These are phyloP conservation scores for Muntiacus muntjak DNA, from an alignment of 2,113 vertebrate genomes.

Conservation along the genomic window DNA sequence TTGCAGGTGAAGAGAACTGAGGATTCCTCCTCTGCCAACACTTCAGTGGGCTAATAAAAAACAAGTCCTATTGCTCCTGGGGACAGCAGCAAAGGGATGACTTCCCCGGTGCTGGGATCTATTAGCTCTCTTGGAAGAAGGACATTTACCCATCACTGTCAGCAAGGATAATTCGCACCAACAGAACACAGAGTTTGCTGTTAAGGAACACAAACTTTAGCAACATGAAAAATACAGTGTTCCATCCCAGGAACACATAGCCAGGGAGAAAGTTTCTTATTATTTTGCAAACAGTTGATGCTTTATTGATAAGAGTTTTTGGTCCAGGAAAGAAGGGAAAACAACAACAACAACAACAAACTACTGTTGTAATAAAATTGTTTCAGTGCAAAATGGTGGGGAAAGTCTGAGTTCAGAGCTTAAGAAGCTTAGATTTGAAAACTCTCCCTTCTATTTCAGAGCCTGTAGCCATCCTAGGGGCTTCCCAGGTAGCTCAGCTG, in stretches of 20 bases:
- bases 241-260: background rate
- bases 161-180: background rate
- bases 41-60: background rate
- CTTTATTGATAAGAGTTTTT: background rate
- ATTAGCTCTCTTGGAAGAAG: background rate
- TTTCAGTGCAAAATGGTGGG: background rate
- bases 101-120: background rate
- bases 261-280: background rate
- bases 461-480: too few relatives aligned
- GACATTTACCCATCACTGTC: background rate
- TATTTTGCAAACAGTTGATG: background rate
- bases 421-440: background rate
- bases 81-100: background rate
- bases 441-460: background rate
- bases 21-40: background rate
- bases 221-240: background rate
- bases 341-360: background rate
- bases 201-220: background rate
- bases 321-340: background rate
- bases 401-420: background rate
- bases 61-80: background rate
- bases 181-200: background rate
- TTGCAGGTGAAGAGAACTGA: background rate
- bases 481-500: background rate
- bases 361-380: background rate